Base-by-base conservation (phyloP, 2,797 vertebrate species). In the Xenops minutus region DNA sequence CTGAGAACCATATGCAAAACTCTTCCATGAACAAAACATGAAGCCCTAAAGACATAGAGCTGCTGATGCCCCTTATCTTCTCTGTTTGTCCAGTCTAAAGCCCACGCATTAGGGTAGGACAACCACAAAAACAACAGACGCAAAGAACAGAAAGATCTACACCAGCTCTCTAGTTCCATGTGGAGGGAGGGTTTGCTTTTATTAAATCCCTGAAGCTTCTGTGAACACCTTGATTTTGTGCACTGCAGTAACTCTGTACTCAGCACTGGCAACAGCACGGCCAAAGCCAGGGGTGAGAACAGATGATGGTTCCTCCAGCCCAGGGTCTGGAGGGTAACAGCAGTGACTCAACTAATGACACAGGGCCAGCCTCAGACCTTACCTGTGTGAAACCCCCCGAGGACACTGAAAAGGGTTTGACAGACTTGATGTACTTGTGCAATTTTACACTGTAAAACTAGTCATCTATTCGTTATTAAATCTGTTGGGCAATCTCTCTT, bases 231-330 rank as follows among this genome's bases (percentile, higher is more conserved):
- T 72, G 78, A 20, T 14, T 87, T 67, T 48, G 51, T 27, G 56
- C 24, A 20, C 62, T 7, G 14, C 20, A 46, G 6, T 23, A 43
- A 62, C 66, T 14, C 43, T 24, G 7, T 4, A 29, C 10, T 15
- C 2, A 2, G 20, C 4, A 0, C 30, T 12, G 44, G 56, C 44
- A 55, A 13, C 2, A 36, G 56, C 48, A 11, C 1, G 5, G 46
- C 46, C 52, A 49, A 46, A 68, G 48, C 27, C 32, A 29, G 48
- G 23, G 54, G 15, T 46, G 27, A 15, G 24, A 30, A 36, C 0
- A 8, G 7, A 7, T 6, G 27, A 21, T 1, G 21, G n/a, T 10
- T 68, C 58, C 80, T 81, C 17, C 46, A 58, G 43, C 32, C 59
- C 6, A 3, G 69, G 12, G 14, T 27, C 48, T 72, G 24, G 9